These are phyloP conservation scores for Phania funesta DNA, from an alignment of 2,888 invertebrate species.

Conservation along the genomic window DNA sequence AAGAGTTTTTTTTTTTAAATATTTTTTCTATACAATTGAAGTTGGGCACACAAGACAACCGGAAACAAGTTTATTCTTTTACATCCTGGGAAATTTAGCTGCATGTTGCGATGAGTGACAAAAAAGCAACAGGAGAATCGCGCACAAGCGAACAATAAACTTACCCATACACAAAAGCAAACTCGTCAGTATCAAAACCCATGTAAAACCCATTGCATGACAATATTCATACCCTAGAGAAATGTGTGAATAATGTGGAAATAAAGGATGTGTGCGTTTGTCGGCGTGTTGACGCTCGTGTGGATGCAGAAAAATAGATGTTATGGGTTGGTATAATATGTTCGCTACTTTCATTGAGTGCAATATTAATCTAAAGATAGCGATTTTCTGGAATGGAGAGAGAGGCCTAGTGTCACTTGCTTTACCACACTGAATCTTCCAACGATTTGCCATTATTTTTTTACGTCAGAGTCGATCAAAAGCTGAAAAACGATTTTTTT, in stretches of 20 bases:
- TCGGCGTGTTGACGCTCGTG: not conserved
- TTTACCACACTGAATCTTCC: too few relatives aligned
- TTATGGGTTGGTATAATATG: not conserved
- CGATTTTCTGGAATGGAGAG: too few relatives aligned
- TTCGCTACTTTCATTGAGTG: not conserved
- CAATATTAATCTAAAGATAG: not conserved
- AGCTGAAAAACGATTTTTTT: too few relatives aligned
- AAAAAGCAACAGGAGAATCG: not conserved
- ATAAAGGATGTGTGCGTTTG: not conserved
- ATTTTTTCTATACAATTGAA: not conserved
- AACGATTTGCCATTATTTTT: too few relatives aligned
- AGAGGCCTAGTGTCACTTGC: too few relatives aligned
- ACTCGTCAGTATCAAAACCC: not conserved
- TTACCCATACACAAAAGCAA: not conserved
- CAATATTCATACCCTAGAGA: constrained; percentile 31
- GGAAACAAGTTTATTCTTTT: constrained; percentile 50
- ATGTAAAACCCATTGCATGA: constrained; percentile 23
- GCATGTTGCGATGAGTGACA: constrained; percentile 24
- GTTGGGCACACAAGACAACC: constrained; percentile 46
- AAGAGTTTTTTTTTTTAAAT: constrained; percentile 24
- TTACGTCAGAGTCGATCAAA: too few relatives aligned
- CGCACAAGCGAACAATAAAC: constrained; percentile 15
- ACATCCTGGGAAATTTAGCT: constrained; percentile 40
- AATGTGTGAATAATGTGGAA: constrained; percentile 20
- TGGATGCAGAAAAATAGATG: not conserved